Evolutionary conservation across 2,888 invertebrate genomes (phyloP).

Genomic region (Hybos culiciformis): DNA sequence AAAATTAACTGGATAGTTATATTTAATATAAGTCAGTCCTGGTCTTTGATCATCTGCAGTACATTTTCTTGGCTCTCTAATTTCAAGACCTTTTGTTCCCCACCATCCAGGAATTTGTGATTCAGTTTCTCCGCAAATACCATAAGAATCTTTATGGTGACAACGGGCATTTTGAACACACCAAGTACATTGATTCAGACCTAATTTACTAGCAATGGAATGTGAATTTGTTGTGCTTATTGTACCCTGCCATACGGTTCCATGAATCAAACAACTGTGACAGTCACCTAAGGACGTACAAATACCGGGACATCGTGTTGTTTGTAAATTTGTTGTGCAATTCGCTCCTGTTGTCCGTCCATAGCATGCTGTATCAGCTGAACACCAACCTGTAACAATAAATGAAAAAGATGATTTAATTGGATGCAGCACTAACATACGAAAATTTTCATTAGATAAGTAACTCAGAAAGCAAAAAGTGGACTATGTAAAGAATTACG

Average conservation of each 20-base stretch:
- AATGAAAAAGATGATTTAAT: too few relatives aligned
- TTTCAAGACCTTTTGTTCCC: conserved; percentile 69
- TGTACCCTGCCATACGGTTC: conserved; percentile 31
- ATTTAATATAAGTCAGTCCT: conserved; percentile 77
- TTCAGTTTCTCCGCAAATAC: conserved; percentile 73
- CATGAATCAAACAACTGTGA: conserved; percentile 73
- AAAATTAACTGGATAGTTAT: conserved; percentile 75
- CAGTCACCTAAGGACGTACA: conserved; percentile 83
- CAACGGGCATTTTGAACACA: conserved; percentile 87
- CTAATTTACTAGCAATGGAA: conserved; percentile 62
- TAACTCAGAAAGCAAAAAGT: too few relatives aligned
- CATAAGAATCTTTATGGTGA: conserved; percentile 61
- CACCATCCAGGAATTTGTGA: conserved; percentile 81
- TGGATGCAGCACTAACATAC: too few relatives aligned
- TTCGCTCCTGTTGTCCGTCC: conserved; percentile 76
- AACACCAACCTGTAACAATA: too few relatives aligned
- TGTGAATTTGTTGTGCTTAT: conserved; percentile 17
- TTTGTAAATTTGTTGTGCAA: conserved; percentile 80
- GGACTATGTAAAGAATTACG: too few relatives aligned
- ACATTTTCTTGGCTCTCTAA: conserved; percentile 61
- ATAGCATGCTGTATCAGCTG: conserved; percentile 66
- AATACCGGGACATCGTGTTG: conserved; percentile 75
- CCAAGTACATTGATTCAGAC: conserved; percentile 76
- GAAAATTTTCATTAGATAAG: too few relatives aligned
- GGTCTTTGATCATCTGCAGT: conserved; percentile 65